Percentiles rank a stretch among this genome's conserved stretches.
These are phyloP conservation scores for Zoanthus gigantus DNA, from an alignment of 92 coral and sea anemone species.

Conservation along the genomic window DNA sequence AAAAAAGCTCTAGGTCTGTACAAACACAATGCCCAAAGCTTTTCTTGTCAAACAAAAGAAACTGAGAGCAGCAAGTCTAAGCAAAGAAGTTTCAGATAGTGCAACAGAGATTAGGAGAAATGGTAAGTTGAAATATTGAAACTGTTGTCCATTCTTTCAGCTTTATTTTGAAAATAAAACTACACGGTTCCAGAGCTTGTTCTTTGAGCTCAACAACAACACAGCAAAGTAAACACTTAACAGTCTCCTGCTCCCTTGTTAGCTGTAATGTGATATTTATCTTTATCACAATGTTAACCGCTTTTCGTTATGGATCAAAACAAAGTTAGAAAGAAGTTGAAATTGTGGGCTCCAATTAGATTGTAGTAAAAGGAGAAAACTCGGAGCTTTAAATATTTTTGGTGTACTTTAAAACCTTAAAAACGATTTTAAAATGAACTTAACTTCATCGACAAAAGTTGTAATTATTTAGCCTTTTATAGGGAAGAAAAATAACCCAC, in stretches of 20 bases:
- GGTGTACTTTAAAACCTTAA: background rate
- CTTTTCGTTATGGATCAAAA: background rate
- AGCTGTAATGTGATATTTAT: constrained; percentile 36
- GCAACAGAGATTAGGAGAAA: background rate
- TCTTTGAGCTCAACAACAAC: background rate
- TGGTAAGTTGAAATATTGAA: constrained; percentile 15
- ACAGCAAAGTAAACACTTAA: constrained; percentile 1
- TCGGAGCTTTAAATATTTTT: background rate
- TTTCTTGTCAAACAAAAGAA: constrained; percentile 87
- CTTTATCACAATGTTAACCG: constrained; percentile 18
- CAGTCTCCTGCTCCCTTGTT: background rate
- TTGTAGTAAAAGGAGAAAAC: background rate
- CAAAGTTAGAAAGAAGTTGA: background rate
- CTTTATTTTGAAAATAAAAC: background rate
- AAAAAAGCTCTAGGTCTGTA: constrained; percentile 9
- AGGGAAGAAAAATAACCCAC: background rate
- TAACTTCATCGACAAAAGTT: background rate
- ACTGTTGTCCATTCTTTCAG: background rate
- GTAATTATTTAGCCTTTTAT: background rate
- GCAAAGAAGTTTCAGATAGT: background rate
- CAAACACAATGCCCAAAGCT: constrained; percentile 78
- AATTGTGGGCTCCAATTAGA: background rate
- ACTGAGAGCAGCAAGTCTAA: constrained; percentile 49
- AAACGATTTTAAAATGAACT: background rate
- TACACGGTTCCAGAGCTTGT: background rate